Evolutionary conservation across 2,888 invertebrate genomes (phyloP), one percentile per base, ranked within the genome.

Genomic region (Nasonovia ribisnigri): DNA sequence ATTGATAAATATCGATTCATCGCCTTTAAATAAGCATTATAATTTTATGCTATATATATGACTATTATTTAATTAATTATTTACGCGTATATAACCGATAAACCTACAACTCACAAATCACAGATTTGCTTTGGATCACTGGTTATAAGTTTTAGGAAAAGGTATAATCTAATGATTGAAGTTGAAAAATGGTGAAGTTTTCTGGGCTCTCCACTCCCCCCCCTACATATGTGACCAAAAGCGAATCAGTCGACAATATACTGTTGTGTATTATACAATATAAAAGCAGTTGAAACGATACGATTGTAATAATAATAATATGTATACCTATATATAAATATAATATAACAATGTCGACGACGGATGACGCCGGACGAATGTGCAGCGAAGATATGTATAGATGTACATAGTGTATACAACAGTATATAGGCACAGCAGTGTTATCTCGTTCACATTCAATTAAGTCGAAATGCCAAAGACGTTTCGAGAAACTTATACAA

Each of bases 371-470:
- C n/a, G n/a, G 77, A 77, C 36, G 77, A 77, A 77, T 77, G 77
- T 36, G 20, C 20, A 24, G 20, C 36, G 20, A 4, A 36, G 36
- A 77, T 77, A 77, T 67, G 2, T 77, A 54, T 57, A 54, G 1
- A 24, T 54, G 26, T 57, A 57, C 26, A 86, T 29, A n/a, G 13
- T 46, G 48, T 77, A 26, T 86, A 91, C 42, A 46, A 46, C 46
- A 91, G 10, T 51, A 11, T 91, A 43, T 89, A 51, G 42, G 16
- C 46, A n/a, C 48, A 48, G 48, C 36, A 29, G 48, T 26, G 90
- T 91, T 91, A 91, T 91, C 90, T 91, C 90, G 90, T 91, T 91
- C 51, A 91, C 90, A 84, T 91, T 84, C 90, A 91, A 91, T 91
- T 91, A 42, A 91, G 90, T 91, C 90, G 36, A 77, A 77, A 77